phyloP scores from a whole-genome alignment of 2,888 invertebrate species.

The Agriotes lineatus region DNA sequence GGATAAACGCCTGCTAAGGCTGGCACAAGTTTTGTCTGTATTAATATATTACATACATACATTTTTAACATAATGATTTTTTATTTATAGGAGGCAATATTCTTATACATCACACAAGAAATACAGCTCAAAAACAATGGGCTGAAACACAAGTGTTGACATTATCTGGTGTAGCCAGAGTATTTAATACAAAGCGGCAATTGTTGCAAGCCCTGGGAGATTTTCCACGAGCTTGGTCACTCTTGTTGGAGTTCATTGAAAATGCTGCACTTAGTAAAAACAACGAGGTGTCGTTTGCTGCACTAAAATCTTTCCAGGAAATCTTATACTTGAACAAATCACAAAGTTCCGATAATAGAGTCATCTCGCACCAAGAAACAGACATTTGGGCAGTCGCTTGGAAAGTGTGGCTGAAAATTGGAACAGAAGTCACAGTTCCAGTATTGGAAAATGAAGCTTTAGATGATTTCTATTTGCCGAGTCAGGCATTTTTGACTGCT shows the following conservation, averaged over 20 bases:
- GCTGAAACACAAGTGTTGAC: slow-evolving; percentile 96
- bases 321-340: slow-evolving; percentile 80
- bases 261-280: slow-evolving; percentile 92
- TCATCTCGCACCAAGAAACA: slow-evolving; percentile 65
- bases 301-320: slow-evolving; percentile 97
- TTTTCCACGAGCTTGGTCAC: slow-evolving; percentile 93
- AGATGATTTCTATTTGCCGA: slow-evolving; percentile 84
- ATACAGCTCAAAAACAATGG: slow-evolving; percentile 99
- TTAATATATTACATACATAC: too few species aligned
- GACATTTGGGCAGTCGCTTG: slow-evolving; percentile 86
- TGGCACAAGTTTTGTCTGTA: too few species aligned
- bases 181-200: slow-evolving; percentile 91
- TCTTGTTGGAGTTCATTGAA: slow-evolving; percentile 93
- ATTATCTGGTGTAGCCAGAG: slow-evolving; percentile 91
- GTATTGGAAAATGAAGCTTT: slow-evolving; percentile 61
- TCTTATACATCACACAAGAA: slow-evolving; percentile 97
- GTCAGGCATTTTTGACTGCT: slow-evolving; percentile 93
- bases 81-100: slow-evolving; percentile 81
- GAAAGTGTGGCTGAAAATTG: slow-evolving; percentile 90
- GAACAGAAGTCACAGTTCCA: slow-evolving; percentile 80
- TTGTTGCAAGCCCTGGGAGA: slow-evolving; percentile 87
- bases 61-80: neutral
- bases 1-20: too few species aligned
- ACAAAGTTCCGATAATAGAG: slow-evolving; percentile 63
- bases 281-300: slow-evolving; percentile 96